These are phyloP conservation scores for Hemichromis elongatus DNA, from an alignment of 2,113 vertebrate genomes.

Conservation along the genomic window DNA sequence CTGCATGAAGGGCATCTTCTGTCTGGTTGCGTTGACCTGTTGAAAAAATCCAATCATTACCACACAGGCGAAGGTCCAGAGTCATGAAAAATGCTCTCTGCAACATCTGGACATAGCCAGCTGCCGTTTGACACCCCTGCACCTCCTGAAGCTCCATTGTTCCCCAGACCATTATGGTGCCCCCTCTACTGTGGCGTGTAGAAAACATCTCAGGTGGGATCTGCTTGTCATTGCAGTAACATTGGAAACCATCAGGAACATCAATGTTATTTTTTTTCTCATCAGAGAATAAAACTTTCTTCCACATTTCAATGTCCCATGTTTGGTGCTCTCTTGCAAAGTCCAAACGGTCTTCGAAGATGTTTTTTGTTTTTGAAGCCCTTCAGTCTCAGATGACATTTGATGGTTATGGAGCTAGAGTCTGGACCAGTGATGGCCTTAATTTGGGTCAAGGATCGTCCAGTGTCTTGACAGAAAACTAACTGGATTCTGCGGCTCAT, in stretches of 20 bases:
- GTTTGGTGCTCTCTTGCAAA: too few relatives aligned
- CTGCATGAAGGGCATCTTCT: neutral
- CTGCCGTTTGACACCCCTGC: accelerated
- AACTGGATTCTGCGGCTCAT: accelerated
- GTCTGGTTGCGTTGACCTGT: accelerated
- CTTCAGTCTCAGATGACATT: accelerated
- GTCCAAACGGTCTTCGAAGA: neutral
- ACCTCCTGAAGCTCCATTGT: too few relatives aligned
- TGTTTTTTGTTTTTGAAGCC: accelerated
- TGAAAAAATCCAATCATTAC: neutral
- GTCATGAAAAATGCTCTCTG: too few relatives aligned
- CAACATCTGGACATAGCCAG: too few relatives aligned
- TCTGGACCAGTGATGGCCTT: too few relatives aligned
- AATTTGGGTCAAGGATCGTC: neutral
- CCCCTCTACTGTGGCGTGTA: too few relatives aligned
- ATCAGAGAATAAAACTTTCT: too few relatives aligned
- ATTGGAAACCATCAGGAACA: too few relatives aligned
- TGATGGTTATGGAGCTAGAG: neutral
- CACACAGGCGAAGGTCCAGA: too few relatives aligned
- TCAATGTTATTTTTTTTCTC: too few relatives aligned
- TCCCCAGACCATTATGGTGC: neutral
- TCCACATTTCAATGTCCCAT: too few relatives aligned
- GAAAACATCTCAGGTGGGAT: neutral
- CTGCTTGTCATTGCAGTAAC: neutral
- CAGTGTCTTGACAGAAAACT: neutral